Evolutionary conservation across 2,113 vertebrate species (phyloP).

Genomic region (Helogale parvula): DNA sequence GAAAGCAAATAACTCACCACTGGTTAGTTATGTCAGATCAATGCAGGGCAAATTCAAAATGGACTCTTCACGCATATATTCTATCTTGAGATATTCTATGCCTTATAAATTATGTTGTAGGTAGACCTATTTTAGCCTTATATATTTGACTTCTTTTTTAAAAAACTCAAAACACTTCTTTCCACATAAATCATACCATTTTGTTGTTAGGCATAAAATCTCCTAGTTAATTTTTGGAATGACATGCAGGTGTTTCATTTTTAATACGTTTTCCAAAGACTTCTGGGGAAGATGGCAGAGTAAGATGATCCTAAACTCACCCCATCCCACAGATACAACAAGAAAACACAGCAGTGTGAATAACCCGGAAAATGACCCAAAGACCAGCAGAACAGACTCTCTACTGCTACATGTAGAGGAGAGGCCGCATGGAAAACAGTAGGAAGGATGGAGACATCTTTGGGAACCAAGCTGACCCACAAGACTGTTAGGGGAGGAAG

Average conservation of each 20-base stretch:
- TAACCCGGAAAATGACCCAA: neutral
- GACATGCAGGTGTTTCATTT: neutral
- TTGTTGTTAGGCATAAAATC: neutral
- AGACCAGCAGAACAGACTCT: neutral
- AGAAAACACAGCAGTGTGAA: neutral
- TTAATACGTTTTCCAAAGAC: neutral
- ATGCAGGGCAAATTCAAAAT: neutral
- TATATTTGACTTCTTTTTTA: neutral
- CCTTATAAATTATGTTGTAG: neutral
- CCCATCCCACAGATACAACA: neutral
- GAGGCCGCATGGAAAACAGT: neutral
- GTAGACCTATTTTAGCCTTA: neutral
- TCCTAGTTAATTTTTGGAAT: neutral
- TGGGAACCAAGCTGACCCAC: neutral
- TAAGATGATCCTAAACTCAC: neutral
- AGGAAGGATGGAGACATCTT: neutral
- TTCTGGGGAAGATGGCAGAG: neutral
- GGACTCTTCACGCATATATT: neutral
- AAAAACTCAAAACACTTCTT: neutral
- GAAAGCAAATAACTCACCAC: neutral
- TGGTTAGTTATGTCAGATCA: neutral
- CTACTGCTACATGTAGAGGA: neutral
- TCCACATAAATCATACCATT: neutral
- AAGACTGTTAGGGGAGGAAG: neutral
- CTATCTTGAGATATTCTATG: neutral